Conservation (phyloP, 2,888 invertebrate genomes). For the Nephrocerus scutellatus region DNA sequence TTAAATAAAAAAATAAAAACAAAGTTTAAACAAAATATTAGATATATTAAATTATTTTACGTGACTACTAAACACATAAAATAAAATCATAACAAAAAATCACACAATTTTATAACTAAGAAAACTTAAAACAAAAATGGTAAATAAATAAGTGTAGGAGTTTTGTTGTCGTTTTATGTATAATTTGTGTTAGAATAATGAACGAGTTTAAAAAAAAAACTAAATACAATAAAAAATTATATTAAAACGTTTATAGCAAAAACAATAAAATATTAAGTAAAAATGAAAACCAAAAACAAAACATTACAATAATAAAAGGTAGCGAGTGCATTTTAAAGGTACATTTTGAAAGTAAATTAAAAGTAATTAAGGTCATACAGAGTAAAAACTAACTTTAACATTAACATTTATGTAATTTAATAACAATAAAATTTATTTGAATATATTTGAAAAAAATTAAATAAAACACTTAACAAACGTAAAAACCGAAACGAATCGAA, state of each 20-base stretch:
- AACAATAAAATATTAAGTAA: too few relatives aligned
- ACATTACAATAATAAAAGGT: too few relatives aligned
- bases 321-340: too few relatives aligned
- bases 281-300: too few relatives aligned
- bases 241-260: too few relatives aligned
- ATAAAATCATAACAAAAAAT: slow-evolving; percentile 11
- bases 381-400: too few relatives aligned
- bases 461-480: slow-evolving; percentile 18
- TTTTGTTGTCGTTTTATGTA: slow-evolving; percentile 38
- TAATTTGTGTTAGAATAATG: slow-evolving; percentile 38
- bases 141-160: slow-evolving; percentile 30
- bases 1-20: slow-evolving; percentile 31
- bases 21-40: slow-evolving; percentile 12
- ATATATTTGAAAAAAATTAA: slow-evolving; percentile 28
- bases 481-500: too few relatives aligned
- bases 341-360: too few relatives aligned
- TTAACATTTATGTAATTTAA: too few relatives aligned
- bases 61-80: slow-evolving; percentile 20
- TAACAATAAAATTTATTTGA: slow-evolving; percentile 32
- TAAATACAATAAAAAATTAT: too few relatives aligned
- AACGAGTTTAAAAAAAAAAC: slow-evolving; percentile 7
- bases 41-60: slow-evolving; percentile 15
- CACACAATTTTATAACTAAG: too few relatives aligned
- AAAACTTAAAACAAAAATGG: slow-evolving; percentile 26
- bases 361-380: too few relatives aligned